Evolutionary conservation across 2,888 invertebrate genomes (phyloP), one percentile per base, ranked within the genome.

Genomic region (Caenorhabditis sp.): DNA sequence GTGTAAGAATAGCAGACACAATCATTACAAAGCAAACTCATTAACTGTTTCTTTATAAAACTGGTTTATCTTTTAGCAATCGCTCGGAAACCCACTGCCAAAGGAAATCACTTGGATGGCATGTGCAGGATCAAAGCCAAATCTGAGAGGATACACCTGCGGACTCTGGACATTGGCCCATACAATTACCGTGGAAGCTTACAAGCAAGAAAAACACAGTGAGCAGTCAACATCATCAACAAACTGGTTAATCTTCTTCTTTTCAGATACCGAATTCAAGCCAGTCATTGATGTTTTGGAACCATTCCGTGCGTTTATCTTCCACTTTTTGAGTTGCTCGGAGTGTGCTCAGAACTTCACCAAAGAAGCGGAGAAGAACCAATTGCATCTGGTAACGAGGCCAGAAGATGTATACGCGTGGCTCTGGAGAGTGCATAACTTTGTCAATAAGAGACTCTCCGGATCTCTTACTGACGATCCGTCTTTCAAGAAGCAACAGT

Each of bases 131-230:
- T 96, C 96, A 87, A 93, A 94, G 71, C 92, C 94, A 0, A 93
- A 94, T 80, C 94, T 86, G 18, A 76, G 87, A 62, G 97, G 97
- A 13, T 98, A 96, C 92, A 95, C 97, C 0, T 99, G 98, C 93
- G 95, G 97, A 0, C 93, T 99, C 37, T 99, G 99, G 99, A 95
- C 95, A 15, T 93, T 97, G 87, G 98, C 97, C 92, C 99, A 99
- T 91, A 95, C 95, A 44, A 92, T 99, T 71, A 96, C 96, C 0
- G 96, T 97, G 0, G 95, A 95, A 91, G 95, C 95, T 13, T 92
- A 93, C 74, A 89, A 92, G 44, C 92, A 92, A 78, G 90, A 92
- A 68, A 89, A 92, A 47, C 88, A 85, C 58, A 89, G 91, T 91
- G 56, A 85, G 86, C 9, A 32, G 32, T 32, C 32, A 32, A 32